Evolutionary conservation across 2,888 invertebrate species (phyloP).

Genomic region (Diarsia rubi): DNA sequence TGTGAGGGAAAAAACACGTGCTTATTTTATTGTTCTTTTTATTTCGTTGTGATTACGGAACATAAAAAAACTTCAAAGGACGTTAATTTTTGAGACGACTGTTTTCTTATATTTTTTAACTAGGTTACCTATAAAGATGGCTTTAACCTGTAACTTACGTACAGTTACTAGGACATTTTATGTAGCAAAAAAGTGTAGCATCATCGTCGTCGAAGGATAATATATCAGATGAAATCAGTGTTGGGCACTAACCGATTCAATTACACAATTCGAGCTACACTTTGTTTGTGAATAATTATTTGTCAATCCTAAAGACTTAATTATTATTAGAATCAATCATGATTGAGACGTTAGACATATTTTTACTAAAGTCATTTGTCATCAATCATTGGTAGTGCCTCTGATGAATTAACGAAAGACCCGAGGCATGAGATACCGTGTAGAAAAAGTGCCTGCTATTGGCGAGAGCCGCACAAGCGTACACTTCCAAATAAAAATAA

Average conservation of each 20-base stretch:
- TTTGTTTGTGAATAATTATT: no score
- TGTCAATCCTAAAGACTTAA: no score
- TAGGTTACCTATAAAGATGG: not conserved
- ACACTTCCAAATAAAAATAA: no score
- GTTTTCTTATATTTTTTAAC: not conserved
- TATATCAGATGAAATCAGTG: no score
- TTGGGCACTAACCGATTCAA: not conserved
- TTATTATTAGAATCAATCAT: no score
- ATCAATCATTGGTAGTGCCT: not conserved
- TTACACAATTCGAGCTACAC: no score
- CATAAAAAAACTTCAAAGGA: slow-evolving; percentile 1
- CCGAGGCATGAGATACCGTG: not conserved
- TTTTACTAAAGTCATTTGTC: not conserved
- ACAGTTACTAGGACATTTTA: no score
- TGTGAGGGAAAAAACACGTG: slow-evolving; percentile 46
- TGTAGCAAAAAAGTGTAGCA: no score
- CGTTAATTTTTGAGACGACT: not conserved
- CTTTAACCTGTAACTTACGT: not conserved
- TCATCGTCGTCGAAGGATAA: not conserved
- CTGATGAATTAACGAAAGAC: not conserved
- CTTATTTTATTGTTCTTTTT: slow-evolving; percentile 56
- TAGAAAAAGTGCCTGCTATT: not conserved
- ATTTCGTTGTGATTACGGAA: slow-evolving; percentile 37
- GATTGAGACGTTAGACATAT: not conserved
- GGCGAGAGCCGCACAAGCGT: no score